Evolutionary conservation across 2,797 vertebrate species (phyloP), one percentile per base, ranked within the genome.

Genomic region (Myotis pilosus): DNA sequence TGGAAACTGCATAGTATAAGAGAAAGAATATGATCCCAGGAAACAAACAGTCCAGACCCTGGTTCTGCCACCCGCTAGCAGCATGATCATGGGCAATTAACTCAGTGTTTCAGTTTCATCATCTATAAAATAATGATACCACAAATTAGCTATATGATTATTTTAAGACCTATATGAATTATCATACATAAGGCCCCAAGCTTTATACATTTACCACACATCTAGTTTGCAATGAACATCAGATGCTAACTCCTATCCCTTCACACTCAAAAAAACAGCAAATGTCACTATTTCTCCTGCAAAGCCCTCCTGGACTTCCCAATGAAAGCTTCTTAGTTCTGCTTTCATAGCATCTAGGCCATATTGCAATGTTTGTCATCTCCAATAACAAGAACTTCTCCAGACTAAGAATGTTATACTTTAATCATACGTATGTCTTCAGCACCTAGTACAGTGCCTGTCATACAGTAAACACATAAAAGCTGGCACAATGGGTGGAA

Each of bases 291-390:
- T n/a, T 8, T 74, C 30, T 74, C 64, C 84, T 83, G 5, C n/a
- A 51, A 85, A 69, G 55, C 16, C 64, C 80, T 53, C 33, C 55
- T 83, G 53, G 7, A 60, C 55, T 74, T 87, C n/a, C 78, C 60
- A 87, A 66, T 16, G 87, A 17, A 87, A 92, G 33, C 33, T 57
- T 85, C 51, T 82, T 74, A 87, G 69, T 81, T 94, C 38, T 78
- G 28, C 33, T 78, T 87, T 72, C 30, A 87, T 5, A 79, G 11
- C 49, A 66, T 44, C 44, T 82, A 9, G 84, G 55, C 16, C 44
- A 71, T 13, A 78, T 19, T 5, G 17, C 47, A 91, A 82, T 16
- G 47, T 38, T 20, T 83, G 41, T 62, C 53, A 92, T 16, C n/a
- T 25, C 7, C 23, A 91, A 60, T 12, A 93, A 68, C 5, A 84